Evolutionary conservation across 2,888 invertebrate genomes (phyloP).

Genomic region (Hybos culiciformis): DNA sequence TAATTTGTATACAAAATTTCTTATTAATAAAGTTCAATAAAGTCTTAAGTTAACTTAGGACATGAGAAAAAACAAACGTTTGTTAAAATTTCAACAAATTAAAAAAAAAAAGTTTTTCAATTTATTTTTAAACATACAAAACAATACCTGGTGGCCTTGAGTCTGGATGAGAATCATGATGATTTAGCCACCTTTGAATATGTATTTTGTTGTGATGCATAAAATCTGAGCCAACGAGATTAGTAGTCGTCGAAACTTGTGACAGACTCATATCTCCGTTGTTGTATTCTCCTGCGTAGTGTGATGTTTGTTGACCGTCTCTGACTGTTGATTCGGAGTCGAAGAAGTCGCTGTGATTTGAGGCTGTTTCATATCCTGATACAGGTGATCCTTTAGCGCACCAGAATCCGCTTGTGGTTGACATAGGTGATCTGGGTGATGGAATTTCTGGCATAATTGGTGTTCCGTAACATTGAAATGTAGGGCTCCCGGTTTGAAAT

Average conservation of each 20-base stretch:
- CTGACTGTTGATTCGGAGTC: constrained; percentile 15
- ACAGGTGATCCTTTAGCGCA: constrained; percentile 35
- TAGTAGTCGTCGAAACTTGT: constrained; percentile 41
- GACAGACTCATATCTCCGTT: constrained; percentile 6
- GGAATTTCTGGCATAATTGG: constrained; percentile 11
- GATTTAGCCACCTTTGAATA: constrained; percentile 44
- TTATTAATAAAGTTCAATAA: no score
- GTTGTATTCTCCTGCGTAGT: constrained; percentile 1
- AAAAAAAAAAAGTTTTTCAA: background rate
- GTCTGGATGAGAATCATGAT: constrained; percentile 27
- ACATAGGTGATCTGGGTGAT: constrained; percentile 21
- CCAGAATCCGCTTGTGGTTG: constrained; percentile 27
- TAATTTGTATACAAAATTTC: no score
- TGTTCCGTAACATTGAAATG: constrained; percentile 15
- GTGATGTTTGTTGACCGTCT: constrained; percentile 6
- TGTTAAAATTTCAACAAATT: no score
- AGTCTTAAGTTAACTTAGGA: no score
- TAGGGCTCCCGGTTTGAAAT: constrained; percentile 27
- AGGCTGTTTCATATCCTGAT: constrained; percentile 36
- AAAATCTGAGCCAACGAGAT: no score
- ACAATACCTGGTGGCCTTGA: constrained; percentile 17
- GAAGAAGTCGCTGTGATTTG: constrained; percentile 30
- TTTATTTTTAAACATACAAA: constrained; percentile 14
- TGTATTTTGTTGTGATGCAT: constrained; percentile 38
- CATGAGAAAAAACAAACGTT: no score